Evolutionary conservation across 23 tunicate genomes (phyloP).

Genomic region (Pegea sp.): DNA sequence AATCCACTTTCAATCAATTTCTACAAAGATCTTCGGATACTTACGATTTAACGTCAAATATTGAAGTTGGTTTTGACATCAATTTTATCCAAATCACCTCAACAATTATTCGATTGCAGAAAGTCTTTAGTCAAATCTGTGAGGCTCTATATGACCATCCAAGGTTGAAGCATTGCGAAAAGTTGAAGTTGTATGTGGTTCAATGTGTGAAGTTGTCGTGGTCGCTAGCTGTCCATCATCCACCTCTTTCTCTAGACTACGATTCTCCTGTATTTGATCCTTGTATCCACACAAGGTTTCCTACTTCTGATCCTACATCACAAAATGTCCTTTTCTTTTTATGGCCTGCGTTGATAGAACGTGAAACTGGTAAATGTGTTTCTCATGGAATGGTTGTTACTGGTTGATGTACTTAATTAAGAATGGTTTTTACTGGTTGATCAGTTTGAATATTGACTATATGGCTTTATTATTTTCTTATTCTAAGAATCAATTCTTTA

Average conservation of each 20-base stretch:
- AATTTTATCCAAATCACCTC: too few species aligned
- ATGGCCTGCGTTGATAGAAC: constrained; percentile 68
- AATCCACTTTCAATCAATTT: constrained; percentile 24
- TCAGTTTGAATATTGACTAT: too few species aligned
- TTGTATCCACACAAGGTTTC: constrained; percentile 43
- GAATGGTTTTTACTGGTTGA: too few species aligned
- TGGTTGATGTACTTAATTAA: constrained; percentile 13
- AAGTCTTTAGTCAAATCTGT: constrained; percentile 46
- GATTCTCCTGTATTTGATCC: constrained; percentile 41
- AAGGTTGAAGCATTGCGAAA: constrained; percentile 16
- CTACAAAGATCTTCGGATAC: constrained; percentile 26
- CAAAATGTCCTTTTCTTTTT: constrained; percentile 38
- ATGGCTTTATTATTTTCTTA: too few species aligned
- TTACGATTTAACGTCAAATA: constrained; percentile 29
- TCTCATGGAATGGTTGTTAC: constrained; percentile 60
- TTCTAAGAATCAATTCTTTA: too few species aligned
- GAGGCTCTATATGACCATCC: constrained; percentile 59
- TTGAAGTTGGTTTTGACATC: constrained; percentile 17
- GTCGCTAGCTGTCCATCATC: constrained; percentile 52
- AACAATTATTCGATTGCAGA: constrained; percentile 26
- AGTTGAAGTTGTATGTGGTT: constrained; percentile 18
- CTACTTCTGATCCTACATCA: constrained; percentile 52
- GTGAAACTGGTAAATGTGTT: constrained; percentile 64
- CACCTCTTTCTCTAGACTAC: constrained; percentile 41
- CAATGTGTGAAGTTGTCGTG: constrained; percentile 67